These are phyloP conservation scores for Hirudinaria manillensis DNA, from an alignment of 2,888 invertebrate genomes.

Conservation along the genomic window DNA sequence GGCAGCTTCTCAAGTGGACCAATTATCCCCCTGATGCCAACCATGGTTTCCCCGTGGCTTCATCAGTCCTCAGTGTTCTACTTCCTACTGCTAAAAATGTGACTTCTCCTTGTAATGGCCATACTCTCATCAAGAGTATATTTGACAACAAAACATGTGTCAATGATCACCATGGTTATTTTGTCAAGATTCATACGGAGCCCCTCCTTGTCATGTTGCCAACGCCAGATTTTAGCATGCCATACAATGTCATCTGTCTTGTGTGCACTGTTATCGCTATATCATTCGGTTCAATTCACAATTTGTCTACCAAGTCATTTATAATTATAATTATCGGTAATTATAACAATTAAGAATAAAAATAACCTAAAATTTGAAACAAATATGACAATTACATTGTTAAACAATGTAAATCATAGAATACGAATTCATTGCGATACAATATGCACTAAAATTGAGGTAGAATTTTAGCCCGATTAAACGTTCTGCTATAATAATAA, in stretches of 20 bases:
- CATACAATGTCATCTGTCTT: constrained; percentile 97
- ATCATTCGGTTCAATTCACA: constrained; percentile 52
- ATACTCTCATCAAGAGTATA: background rate
- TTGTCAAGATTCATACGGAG: constrained; percentile 56
- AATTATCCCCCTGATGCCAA: constrained; percentile 99
- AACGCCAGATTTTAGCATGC: constrained; percentile 99
- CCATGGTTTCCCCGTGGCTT: constrained; percentile 91
- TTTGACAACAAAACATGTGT: constrained; percentile 43
- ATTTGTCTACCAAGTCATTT: constrained; percentile 49
- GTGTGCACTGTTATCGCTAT: constrained; percentile 91
- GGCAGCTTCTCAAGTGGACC: constrained; percentile 93
- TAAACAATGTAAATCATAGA: no score
- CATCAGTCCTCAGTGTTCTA: constrained; percentile 73
- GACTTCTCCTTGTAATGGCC: constrained; percentile 69
- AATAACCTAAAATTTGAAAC: no score
- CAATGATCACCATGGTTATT: constrained; percentile 35
- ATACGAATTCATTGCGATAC: no score
- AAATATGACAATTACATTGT: no score
- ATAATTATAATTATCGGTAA: no score
- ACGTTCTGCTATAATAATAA: no score
- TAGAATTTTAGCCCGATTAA: no score
- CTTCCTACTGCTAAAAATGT: constrained; percentile 69
- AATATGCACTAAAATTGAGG: no score
- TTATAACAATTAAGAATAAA: no score
- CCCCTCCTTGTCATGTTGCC: constrained; percentile 81